These are phyloP conservation scores for Ceyx erithaca DNA, from an alignment of 2,797 vertebrate genomes.

Conservation along the genomic window DNA sequence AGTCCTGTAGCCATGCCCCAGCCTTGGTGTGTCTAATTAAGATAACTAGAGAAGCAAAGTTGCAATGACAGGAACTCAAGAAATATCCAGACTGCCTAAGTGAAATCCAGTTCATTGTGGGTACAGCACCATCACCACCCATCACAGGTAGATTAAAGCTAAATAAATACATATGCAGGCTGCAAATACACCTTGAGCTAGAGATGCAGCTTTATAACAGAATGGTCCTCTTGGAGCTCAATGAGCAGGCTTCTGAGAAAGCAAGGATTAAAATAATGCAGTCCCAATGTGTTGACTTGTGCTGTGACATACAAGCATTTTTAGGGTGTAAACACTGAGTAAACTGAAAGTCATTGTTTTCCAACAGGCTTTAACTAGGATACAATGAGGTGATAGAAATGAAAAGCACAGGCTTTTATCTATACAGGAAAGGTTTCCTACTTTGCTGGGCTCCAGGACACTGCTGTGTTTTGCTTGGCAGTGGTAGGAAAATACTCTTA, in stretches of 20 bases:
- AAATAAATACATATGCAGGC: neutral
- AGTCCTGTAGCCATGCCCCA: neutral
- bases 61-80: neutral
- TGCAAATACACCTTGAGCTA: neutral
- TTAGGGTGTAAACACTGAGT: neutral
- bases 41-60: neutral
- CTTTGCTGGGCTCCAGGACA: neutral
- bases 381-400: neutral
- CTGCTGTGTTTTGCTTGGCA: neutral
- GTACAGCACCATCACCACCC: rapidly evolving
- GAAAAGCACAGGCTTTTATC: neutral
- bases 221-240: neutral
- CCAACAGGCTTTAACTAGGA: neutral
- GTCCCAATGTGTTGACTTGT: neutral
- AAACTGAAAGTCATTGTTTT: neutral
- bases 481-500: neutral
- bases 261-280: neutral
- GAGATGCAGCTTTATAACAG: neutral
- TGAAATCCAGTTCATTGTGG: neutral
- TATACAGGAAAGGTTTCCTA: neutral
- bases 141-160: neutral
- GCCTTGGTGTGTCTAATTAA: neutral
- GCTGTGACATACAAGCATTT: neutral
- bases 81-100: neutral
- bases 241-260: neutral